phyloP scores from a whole-genome alignment of 1,140 invertebrate species.

The Zaprionus inermis region DNA sequence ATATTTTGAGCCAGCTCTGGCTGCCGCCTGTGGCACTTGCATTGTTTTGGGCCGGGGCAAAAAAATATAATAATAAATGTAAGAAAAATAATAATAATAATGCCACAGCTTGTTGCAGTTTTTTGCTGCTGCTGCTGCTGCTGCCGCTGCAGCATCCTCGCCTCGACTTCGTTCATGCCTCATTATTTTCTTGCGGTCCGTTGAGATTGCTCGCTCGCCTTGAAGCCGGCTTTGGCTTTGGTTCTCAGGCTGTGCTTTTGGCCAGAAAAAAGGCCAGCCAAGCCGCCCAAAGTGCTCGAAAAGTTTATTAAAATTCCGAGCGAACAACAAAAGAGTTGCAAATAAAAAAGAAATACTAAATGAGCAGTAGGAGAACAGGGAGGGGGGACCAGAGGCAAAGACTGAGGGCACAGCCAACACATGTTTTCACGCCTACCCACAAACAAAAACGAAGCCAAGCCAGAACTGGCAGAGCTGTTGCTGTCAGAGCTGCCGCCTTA shows the following conservation, averaged over 20 bases:
- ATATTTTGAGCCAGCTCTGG: constrained; percentile 62
- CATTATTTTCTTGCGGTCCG: constrained; percentile 83
- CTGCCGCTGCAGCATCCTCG: constrained; percentile 57
- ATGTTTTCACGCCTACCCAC: constrained; percentile 79
- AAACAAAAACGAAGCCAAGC: constrained; percentile 32
- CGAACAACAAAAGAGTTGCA: constrained; percentile 31
- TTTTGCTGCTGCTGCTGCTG: constrained; percentile 18
- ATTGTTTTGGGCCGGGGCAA: constrained; percentile 60
- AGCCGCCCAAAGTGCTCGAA: constrained; percentile 42
- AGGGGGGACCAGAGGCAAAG: not conserved
- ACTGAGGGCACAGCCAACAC: constrained; percentile 57
- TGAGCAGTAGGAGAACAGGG: not conserved
- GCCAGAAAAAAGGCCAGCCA: constrained; percentile 2
- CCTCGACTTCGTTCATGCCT: constrained; percentile 81
- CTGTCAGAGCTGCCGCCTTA: constrained; percentile 69
- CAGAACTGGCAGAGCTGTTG: constrained; percentile 43
- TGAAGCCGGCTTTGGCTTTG: constrained; percentile 51
- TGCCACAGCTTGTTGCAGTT: constrained; percentile 45
- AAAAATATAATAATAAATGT: constrained; percentile 63
- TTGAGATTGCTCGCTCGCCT: constrained; percentile 59
- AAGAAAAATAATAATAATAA: constrained; percentile 75
- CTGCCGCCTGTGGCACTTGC: constrained; percentile 49
- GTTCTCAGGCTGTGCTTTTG: constrained; percentile 56
- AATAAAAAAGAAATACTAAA: constrained; percentile 20
- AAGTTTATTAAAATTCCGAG: constrained; percentile 80